These are phyloP conservation scores for Tethea ocularis DNA, from an alignment of 2,888 invertebrate genomes.

Conservation along the genomic window DNA sequence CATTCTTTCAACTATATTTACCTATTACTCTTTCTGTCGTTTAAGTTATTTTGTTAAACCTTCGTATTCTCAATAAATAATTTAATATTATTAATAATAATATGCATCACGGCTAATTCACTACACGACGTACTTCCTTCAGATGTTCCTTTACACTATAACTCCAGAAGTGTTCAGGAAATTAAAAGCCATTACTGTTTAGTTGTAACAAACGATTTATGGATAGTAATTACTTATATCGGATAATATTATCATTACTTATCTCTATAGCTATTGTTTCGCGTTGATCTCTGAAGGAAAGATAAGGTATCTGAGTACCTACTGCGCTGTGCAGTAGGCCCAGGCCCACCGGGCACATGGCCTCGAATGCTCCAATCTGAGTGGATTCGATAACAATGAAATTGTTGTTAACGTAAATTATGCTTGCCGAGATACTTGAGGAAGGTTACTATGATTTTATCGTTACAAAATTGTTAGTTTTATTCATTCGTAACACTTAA, in stretches of 20 bases:
- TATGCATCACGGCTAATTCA: no score
- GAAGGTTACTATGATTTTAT: conserved; percentile 61
- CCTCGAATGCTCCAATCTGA: conserved; percentile 36
- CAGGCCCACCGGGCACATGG: conserved; percentile 15
- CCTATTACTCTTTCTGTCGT: no score
- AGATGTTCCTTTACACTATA: no score
- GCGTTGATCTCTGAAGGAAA: conserved; percentile 25
- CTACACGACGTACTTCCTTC: no score
- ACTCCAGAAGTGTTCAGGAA: neutral
- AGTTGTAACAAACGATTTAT: neutral
- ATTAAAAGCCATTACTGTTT: conserved; percentile 5
- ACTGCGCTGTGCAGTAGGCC: conserved; percentile 14
- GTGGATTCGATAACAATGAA: conserved; percentile 61
- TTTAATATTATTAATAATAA: no score
- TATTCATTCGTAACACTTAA: conserved; percentile 48
- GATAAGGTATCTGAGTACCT: conserved; percentile 11
- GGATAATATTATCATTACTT: conserved; percentile 35
- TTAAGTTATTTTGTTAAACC: no score
- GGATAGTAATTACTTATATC: conserved; percentile 37
- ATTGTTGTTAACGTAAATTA: conserved; percentile 69
- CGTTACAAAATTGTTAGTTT: conserved; percentile 50
- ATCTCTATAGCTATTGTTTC: conserved; percentile 45
- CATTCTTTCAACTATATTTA: no score
- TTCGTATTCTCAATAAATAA: no score
- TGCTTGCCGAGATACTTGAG: conserved; percentile 47